A percentile compares a stretch with the other conserved stretches of the same genome.
These are phyloP conservation scores for Cynopterus sphinx DNA, from an alignment of 2,797 vertebrate genomes.

Conservation along the genomic window DNA sequence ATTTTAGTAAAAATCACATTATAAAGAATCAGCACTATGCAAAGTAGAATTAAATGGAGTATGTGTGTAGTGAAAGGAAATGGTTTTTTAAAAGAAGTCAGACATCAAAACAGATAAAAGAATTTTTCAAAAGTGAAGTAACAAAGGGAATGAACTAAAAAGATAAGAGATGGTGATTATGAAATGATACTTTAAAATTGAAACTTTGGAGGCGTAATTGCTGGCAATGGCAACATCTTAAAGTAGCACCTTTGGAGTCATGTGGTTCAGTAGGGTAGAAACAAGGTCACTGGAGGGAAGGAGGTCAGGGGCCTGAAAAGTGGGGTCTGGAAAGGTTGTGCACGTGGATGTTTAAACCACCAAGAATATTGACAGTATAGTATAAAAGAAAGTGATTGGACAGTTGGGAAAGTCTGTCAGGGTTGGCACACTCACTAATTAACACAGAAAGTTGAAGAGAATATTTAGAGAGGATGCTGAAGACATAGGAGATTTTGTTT, in stretches of 20 bases:
- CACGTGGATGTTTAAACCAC: not conserved
- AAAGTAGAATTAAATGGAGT: not conserved
- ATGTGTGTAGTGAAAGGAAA: not conserved
- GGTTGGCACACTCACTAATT: not conserved
- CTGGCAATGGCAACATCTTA: not conserved
- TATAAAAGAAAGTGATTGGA: not conserved
- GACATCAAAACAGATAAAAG: not conserved
- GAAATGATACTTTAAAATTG: not conserved
- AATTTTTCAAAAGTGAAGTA: not conserved
- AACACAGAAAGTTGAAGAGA: not conserved
- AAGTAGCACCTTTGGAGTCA: not conserved
- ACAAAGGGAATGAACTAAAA: not conserved
- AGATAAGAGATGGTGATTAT: not conserved
- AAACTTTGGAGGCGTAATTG: not conserved
- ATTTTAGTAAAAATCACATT: not conserved
- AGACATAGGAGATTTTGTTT: not conserved
- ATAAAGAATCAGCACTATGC: not conserved
- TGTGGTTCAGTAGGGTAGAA: not conserved
- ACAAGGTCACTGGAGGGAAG: not conserved
- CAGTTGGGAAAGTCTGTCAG: not conserved
- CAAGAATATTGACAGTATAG: not conserved
- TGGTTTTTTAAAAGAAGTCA: not conserved
- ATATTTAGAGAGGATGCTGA: not conserved
- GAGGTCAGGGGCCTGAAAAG: not conserved
- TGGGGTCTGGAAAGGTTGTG: not conserved